Base-by-base conservation (phyloP, 2,888 invertebrate species). In the Hecatera dysodea region DNA sequence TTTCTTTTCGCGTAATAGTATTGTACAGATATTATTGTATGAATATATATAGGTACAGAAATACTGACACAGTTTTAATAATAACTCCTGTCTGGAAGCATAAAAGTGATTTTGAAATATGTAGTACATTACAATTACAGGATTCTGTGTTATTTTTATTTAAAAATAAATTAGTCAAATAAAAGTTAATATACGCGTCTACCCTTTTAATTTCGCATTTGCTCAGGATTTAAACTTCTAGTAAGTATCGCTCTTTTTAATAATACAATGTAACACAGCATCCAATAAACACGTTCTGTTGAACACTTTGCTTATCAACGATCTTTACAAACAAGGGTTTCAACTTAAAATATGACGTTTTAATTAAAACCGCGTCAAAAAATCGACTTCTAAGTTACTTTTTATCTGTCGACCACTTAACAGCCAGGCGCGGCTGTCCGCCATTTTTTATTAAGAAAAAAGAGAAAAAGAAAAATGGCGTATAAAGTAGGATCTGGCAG, bases 321-420 rank as follows among this genome's bases (percentile, higher is more conserved):
- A 82, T 81, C 77, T 74, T 59, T 29, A 69, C 66, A 64, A 86
- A 87, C 87, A 86, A 86, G 85, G 83, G 72, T 83, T 85, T 79
- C 71, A 67, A 84, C 81, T 88, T 84, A 81, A 87, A 88, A 82
- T 83, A 85, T 87, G 89, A 90, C 87, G 70, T 88, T 89, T 88
- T 88, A 90, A 91, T 89, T 88, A 89, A 82, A 60, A 66, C 29
- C 42, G 59, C 71, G 83, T 88, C 88, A 85, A 82, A 86, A 84
- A 85, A 67, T 75, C 60, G 74, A 86, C 82, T 84, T 87, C 84
- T 87, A 89, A 89, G 77, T 84, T 80, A 73, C 75, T 82, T 85
- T 87, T 87, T 87, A 83, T 85, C 39, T 24, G 68, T 62, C 75
- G 61, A 62, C 82, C 83, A 87, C 85, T 83, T 86, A 86, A 68